Base-by-base conservation (phyloP, 1,140 invertebrate species). In the Agrypnia vestita region DNA sequence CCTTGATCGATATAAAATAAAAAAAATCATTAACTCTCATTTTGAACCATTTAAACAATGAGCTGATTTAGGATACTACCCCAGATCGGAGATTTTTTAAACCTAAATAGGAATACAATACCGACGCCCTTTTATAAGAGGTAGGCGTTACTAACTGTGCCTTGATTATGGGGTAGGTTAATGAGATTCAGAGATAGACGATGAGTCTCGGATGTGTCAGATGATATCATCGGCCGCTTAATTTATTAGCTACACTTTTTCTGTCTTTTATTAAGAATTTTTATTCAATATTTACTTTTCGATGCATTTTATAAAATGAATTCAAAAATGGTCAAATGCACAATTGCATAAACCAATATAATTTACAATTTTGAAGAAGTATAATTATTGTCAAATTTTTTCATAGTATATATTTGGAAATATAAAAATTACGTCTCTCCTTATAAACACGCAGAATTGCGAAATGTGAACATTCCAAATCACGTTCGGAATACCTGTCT, bases 171-270 rank as follows among this genome's bases (percentile, higher is more conserved):
- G 80, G 80, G 77, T 69, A 11, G 56, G 67, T 74, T 82, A 82
- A 82, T 82, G 77, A 82, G 80, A 82, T 82, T 56, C 73, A 56
- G 55, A 81, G 80, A 81, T 78, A 81, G 78, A 72, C 64, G 71
- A 61, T 76, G 51, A 81, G 73, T 15, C n/a, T 51, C 8, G n/a
- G n/a, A 4, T 15, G 8, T 51, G 49, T 51, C 49, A 51, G n/a
- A 15, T 13, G 49, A 51, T 51, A 15, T 12, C 49, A 51, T 8
- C n/a, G 8, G 8, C 49, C n/a, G 49, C 8, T 51, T 15, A 35
- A 51, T 51, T 13, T 51, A 15, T 51, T 13, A 51, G 49, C 8
- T 15, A 3, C 8, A 51, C 49, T 51, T 51, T 51, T 51, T 1
- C n/a, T 8, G 49, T n/a, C n/a, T n/a, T n/a, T n/a, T n/a, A n/a